Evolutionary conservation across 2,888 invertebrate genomes (phyloP), one percentile per base, ranked within the genome.

Genomic region (Polietes domitor): DNA sequence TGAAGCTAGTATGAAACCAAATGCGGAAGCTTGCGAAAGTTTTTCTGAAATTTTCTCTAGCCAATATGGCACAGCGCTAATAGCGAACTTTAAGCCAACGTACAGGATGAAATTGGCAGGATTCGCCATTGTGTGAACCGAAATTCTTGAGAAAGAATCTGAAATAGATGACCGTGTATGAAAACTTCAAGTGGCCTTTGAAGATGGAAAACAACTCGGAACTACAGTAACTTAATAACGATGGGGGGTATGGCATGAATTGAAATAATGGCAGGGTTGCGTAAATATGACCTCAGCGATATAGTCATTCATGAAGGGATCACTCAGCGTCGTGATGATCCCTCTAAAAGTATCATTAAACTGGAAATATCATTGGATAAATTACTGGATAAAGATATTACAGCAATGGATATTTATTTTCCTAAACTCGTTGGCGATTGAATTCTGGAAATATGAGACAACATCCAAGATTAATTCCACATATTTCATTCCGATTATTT

Each of bases 101-200:
- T 65, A 17, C 37, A 65, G 1, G 4, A 19, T 0, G 65, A 65
- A 17, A 65, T 21, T 1, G 5, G 19, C 17, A 2, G 1, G 19
- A 9, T 21, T n/a, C 37, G 37, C n/a, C 9, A 41, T 19, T 65
- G 15, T 15, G 21, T 19, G 65, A 65, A 19, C 19, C 19, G 2
- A 65, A 65, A 17, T 65, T 65, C n/a, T 21, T 65, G n/a, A 1
- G 21, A 28, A 21, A 41, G 12, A 17, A 65, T 21, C 19, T 41
- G 19, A 37, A 41, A 41, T 65, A 41, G 65, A 9, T 65, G 65
- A 10, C 19, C 4, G 19, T 41, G 4, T 41, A 65, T 41, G 65
- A 37, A 41, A 41, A 65, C 21, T 21, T 65, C 37, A 15, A 65
- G 10, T 65, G 65, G 65, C 21, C 65, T 0, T 41, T 65, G 37